Evolutionary conservation across 2,888 invertebrate genomes (phyloP).

Genomic region (Ceramica pisi): DNA sequence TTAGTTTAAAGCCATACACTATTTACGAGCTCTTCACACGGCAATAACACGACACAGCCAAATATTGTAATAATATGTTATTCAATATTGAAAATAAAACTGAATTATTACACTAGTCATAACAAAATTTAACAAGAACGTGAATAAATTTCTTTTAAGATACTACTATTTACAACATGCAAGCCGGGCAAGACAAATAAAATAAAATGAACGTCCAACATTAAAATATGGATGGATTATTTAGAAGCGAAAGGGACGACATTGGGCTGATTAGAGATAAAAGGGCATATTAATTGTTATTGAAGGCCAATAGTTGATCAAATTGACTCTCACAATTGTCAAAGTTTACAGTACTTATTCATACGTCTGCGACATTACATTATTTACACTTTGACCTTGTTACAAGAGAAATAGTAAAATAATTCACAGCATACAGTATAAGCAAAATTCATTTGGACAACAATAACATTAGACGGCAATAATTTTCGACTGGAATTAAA

Average conservation of each 20-base stretch:
- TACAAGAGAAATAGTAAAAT: slow-evolving; percentile 75
- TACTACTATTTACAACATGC: slow-evolving; percentile 87
- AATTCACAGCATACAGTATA: slow-evolving; percentile 76
- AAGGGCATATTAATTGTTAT: slow-evolving; percentile 75
- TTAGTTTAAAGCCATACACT: slow-evolving; percentile 74
- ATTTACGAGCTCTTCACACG: slow-evolving; percentile 77
- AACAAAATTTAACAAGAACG: slow-evolving; percentile 88
- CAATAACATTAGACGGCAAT: slow-evolving; percentile 87
- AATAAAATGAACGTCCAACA: slow-evolving; percentile 85
- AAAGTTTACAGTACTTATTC: slow-evolving; percentile 58
- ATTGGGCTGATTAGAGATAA: slow-evolving; percentile 74
- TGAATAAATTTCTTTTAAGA: slow-evolving; percentile 82
- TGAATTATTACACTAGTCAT: slow-evolving; percentile 85
- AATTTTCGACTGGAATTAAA: slow-evolving; percentile 86
- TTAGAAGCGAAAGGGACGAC: slow-evolving; percentile 85
- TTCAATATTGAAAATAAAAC: slow-evolving; percentile 72
- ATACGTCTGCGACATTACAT: slow-evolving; percentile 46
- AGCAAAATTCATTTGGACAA: slow-evolving; percentile 85
- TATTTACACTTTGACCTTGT: slow-evolving; percentile 68
- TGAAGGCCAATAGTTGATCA: slow-evolving; percentile 76
- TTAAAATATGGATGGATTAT: slow-evolving; percentile 86
- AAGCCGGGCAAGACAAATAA: slow-evolving; percentile 88
- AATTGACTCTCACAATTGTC: slow-evolving; percentile 81
- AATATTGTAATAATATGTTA: slow-evolving; percentile 70
- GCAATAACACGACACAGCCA: slow-evolving; percentile 74